Conservation (phyloP, 2,888 invertebrate genomes). For the Cerastis leucographa region DNA sequence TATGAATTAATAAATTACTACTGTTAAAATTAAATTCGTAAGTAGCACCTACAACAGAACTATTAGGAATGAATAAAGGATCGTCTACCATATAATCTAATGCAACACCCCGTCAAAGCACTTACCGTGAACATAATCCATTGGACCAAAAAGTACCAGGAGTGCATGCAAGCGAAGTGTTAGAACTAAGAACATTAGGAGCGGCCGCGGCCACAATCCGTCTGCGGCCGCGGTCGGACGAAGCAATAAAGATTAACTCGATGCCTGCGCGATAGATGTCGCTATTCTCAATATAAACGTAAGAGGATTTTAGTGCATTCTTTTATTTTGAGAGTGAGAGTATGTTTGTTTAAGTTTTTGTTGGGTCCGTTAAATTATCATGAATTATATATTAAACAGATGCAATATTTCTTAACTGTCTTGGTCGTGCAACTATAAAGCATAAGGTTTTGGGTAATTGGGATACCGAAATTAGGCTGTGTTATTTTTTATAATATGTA, state of each 20-base stretch:
- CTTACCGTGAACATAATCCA: conserved; percentile 55
- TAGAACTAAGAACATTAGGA: conserved; percentile 61
- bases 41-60: neutral
- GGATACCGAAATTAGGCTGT: too few species aligned
- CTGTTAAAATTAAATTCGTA: neutral
- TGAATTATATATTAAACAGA: neutral
- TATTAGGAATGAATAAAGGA: neutral
- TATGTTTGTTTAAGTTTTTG: neutral
- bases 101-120: conserved; percentile 37
- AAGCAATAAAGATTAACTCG: conserved; percentile 76
- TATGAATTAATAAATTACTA: neutral
- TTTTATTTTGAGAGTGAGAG: conserved; percentile 41
- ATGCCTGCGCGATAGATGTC: conserved; percentile 60
- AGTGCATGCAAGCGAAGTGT: conserved; percentile 65
- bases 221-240: conserved; percentile 70
- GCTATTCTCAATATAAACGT: conserved; percentile 56
- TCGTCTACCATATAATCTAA: conserved; percentile 20
- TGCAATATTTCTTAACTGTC: neutral
- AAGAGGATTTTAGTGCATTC: conserved; percentile 46
- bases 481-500: neutral
- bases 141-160: conserved; percentile 71
- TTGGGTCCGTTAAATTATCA: neutral
- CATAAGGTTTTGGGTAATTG: too few species aligned
- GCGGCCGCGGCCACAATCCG: conserved; percentile 70
- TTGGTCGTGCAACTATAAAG: neutral